Evolutionary conservation across 2,113 vertebrate species (phyloP).

Genomic region (Guaruba guarouba): DNA sequence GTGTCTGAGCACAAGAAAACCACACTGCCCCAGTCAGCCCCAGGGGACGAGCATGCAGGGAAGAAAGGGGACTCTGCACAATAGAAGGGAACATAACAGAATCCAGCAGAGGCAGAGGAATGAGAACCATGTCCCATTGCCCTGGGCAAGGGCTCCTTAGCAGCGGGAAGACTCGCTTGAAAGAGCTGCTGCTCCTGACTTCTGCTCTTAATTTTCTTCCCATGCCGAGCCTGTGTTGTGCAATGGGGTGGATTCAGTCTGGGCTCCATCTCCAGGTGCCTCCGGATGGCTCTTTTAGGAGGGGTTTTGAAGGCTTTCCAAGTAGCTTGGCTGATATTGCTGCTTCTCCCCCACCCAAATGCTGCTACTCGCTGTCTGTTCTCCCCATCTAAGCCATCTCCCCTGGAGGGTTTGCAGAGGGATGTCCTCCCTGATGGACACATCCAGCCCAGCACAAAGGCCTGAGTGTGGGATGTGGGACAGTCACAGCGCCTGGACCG

Average conservation of each 20-base stretch:
- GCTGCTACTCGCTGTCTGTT: neutral
- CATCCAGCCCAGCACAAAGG: neutral
- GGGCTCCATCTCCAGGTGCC: neutral
- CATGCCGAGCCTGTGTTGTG: neutral
- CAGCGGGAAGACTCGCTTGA: neutral
- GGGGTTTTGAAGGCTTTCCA: neutral
- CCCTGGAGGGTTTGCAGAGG: neutral
- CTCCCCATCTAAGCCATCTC: neutral
- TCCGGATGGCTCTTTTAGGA: neutral
- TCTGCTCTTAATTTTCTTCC: conserved; percentile 43
- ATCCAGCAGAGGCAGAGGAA: conserved; percentile 33
- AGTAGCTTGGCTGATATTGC: fast-evolving
- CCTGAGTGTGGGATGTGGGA: neutral
- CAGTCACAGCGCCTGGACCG: fast-evolving
- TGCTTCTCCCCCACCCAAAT: fast-evolving
- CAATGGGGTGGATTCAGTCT: fast-evolving
- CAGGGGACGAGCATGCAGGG: neutral
- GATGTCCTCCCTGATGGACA: fast-evolving
- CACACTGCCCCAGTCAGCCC: neutral
- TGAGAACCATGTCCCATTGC: conserved; percentile 18
- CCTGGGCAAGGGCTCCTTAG: conserved; percentile 8
- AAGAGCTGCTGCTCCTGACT: conserved; percentile 22
- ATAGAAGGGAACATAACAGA: conserved; percentile 46
- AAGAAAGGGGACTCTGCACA: conserved; percentile 51
- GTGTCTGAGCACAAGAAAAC: neutral